These are phyloP conservation scores for Heliconius himera DNA, from an alignment of 1,140 invertebrate genomes.

Conservation along the genomic window DNA sequence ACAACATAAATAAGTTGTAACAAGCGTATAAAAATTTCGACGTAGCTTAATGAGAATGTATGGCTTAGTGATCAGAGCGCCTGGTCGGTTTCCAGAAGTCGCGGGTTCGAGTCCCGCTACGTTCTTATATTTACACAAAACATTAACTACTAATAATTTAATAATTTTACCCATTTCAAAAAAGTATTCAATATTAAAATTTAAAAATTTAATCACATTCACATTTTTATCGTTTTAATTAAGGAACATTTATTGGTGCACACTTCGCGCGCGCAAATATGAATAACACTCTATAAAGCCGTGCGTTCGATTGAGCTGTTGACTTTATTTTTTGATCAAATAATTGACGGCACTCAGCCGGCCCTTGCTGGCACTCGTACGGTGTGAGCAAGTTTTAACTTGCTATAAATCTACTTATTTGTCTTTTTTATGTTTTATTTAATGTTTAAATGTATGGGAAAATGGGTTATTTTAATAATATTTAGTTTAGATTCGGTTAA, in stretches of 20 bases:
- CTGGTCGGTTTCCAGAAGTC: too few relatives aligned
- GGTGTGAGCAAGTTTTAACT: background rate
- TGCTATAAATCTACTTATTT: background rate
- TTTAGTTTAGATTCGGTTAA: too few relatives aligned
- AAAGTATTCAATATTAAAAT: background rate
- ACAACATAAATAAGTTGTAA: too few relatives aligned
- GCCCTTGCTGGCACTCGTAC: conserved; percentile 7
- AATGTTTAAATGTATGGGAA: too few relatives aligned
- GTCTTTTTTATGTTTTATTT: background rate
- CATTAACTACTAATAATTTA: too few relatives aligned
- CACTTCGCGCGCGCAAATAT: conserved; percentile 31
- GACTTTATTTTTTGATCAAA: conserved; percentile 34
- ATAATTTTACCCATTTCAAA: background rate
- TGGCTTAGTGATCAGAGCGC: too few relatives aligned
- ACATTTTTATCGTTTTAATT: conserved; percentile 26
- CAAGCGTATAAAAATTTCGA: too few relatives aligned
- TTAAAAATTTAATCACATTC: background rate
- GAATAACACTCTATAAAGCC: conserved; percentile 38
- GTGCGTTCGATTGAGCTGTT: conserved; percentile 30
- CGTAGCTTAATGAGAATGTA: too few relatives aligned
- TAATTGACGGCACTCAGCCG: conserved; percentile 29
- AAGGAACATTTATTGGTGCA: conserved; percentile 27
- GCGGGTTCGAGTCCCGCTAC: too few relatives aligned
- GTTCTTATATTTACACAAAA: too few relatives aligned
- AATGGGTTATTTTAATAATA: too few relatives aligned